Base-by-base conservation (phyloP, 2,888 invertebrate genomes). In the Meghimatium bilineatum region DNA sequence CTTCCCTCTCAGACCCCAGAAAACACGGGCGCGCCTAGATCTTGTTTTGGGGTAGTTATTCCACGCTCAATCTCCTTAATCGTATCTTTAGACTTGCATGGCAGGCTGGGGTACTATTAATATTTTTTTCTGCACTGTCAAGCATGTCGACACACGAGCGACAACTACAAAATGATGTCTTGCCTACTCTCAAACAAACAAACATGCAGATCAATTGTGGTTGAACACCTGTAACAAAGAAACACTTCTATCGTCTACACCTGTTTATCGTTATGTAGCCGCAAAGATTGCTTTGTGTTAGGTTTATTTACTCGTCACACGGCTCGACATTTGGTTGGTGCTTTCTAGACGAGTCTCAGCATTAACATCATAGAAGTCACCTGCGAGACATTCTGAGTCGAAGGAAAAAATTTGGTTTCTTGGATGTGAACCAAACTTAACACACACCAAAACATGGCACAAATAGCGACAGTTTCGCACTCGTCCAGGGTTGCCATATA, bases 191-290 rank as follows among this genome's bases (percentile, higher is more conserved):
- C 17, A 74, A 32, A 32, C 32, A 49, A 74, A 74, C 52, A 49
- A 52, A 74, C 74, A 52, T 23, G 52, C 74, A 74, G 52, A 74
- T 52, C 74, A 74, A 52, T 52, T 52, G 74, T 32, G 32, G 5
- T 20, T 12, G 32, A 74, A 52, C 74, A 74, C 52, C 74, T 74
- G 74, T 23, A 74, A 2, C 20, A 74, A 49, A 32, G 32, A 56
- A 12, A 32, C 3, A 23, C 52, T 23, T 17, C 52, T 14, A 29
- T 32, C n/a, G 1, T 3, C 6, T 52, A 74, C 74, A 74, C 74
- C 74, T 74, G 74, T 52, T 32, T 32, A 20, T 26, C 74, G 74
- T 26, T 32, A 32, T 52, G 74, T 52, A 20, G 20, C 52, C 20
- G 49, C 34, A 52, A 52, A 34, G 52, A 52, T 52, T 52, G 20